phyloP scores from a whole-genome alignment of 2,113 vertebrate genomes.

The Grammomys surdaster region DNA sequence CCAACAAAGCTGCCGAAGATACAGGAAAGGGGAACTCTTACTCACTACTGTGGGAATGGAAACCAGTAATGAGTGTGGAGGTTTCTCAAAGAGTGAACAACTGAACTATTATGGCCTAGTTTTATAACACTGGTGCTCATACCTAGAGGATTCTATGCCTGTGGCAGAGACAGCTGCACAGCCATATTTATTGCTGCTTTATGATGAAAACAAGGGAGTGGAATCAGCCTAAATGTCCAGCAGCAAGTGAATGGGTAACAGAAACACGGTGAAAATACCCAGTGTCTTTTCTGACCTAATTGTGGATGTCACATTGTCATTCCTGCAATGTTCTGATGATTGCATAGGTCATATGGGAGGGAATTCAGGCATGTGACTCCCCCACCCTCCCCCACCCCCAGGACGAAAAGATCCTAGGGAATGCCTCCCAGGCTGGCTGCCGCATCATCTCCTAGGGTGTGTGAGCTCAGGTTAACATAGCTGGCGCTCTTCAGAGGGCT shows the following conservation, averaged over 20 bases:
- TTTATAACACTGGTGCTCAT: not conserved
- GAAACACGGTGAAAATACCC: not conserved
- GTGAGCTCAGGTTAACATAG: not conserved
- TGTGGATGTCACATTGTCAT: not conserved
- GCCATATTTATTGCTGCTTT: not conserved
- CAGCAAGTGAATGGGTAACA: not conserved
- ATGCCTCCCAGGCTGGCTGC: not conserved
- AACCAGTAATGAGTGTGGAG: not conserved
- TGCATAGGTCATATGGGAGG: no score
- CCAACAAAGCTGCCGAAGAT: not conserved
- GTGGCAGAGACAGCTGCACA: no score
- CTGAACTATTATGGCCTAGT: not conserved
- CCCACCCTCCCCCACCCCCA: not conserved
- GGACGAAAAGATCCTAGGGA: not conserved
- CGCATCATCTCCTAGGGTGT: not conserved
- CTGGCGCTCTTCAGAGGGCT: not conserved
- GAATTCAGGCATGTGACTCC: not conserved
- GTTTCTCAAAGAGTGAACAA: not conserved
- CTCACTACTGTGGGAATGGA: not conserved
- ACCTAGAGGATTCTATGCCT: not conserved
- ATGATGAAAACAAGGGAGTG: not conserved
- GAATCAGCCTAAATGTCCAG: not conserved
- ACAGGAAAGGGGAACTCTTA: no score
- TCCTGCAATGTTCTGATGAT: not conserved
- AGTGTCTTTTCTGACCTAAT: constrained; percentile 12